phyloP scores from a whole-genome alignment of 2,113 vertebrate species.

The Ptilorrhoa leucosticta region DNA sequence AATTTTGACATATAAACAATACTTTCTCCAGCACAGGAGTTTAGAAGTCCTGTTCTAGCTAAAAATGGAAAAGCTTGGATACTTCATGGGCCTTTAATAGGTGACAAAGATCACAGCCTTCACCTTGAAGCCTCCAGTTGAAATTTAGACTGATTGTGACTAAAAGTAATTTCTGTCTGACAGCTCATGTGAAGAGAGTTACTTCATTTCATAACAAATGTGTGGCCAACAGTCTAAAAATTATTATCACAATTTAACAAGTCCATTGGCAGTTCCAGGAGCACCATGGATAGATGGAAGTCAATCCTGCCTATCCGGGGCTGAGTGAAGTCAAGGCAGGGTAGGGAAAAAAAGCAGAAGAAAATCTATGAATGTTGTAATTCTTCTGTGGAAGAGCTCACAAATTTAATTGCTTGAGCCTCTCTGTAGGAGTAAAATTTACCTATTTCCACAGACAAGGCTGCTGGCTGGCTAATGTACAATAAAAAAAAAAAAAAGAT shows the following conservation, averaged over 20 bases:
- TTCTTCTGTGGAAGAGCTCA: background rate
- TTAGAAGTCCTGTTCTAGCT: background rate
- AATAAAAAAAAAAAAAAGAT: background rate
- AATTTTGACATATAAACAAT: background rate
- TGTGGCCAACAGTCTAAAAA: conserved; percentile 5
- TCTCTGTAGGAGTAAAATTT: background rate
- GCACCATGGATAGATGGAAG: background rate
- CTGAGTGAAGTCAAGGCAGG: background rate
- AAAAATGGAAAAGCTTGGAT: background rate
- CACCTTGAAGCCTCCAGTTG: conserved; percentile 20
- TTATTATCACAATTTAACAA: conserved; percentile 2
- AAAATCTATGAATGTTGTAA: background rate
- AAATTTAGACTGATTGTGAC: conserved; percentile 17
- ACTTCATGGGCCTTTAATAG: background rate
- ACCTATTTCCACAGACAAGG: background rate
- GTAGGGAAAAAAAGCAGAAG: background rate
- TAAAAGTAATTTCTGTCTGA: conserved; percentile 11
- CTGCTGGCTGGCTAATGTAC: background rate
- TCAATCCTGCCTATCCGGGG: background rate
- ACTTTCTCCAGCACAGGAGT: background rate
- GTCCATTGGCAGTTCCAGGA: background rate
- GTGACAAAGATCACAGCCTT: background rate
- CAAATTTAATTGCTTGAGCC: background rate
- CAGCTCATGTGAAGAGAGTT: conserved; percentile 10
- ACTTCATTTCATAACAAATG: conserved; percentile 12